Evolutionary conservation across 2,797 vertebrate genomes (phyloP).

Genomic region (Pachyuromys duprasi): DNA sequence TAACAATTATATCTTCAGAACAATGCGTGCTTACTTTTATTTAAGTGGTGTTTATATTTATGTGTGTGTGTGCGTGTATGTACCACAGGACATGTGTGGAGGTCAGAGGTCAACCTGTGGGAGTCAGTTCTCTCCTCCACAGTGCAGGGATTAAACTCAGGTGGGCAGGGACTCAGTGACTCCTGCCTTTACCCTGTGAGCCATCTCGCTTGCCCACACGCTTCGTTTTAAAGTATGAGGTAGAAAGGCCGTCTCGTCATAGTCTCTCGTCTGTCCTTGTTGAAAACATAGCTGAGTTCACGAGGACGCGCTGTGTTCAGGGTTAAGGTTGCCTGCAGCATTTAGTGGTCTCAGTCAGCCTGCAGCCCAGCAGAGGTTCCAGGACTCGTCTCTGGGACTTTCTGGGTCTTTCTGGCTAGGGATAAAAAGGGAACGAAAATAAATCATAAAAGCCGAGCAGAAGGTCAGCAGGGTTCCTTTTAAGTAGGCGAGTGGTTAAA

Average conservation of each 20-base stretch:
- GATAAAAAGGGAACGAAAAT: not conserved
- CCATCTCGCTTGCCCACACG: not conserved
- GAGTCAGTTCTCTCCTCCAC: not conserved
- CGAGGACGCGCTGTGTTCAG: not conserved
- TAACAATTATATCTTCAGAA: conserved; percentile 5
- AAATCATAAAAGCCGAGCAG: conserved; percentile 16
- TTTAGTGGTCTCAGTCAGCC: conserved; percentile 43
- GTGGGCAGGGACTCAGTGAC: not conserved
- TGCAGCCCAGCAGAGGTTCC: not conserved
- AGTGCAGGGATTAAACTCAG: not conserved
- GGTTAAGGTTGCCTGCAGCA: conserved; percentile 10
- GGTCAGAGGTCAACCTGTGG: not conserved
- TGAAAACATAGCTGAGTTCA: conserved; percentile 4
- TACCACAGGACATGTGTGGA: not conserved
- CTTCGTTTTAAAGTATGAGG: conserved; percentile 1
- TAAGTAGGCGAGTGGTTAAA: not conserved
- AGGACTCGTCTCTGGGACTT: conserved; percentile 5
- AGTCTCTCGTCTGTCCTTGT: not conserved
- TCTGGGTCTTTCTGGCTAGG: conserved; percentile 42
- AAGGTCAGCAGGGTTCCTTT: conserved; percentile 2
- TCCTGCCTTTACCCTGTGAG: not conserved
- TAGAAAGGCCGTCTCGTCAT: not conserved
- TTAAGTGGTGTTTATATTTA: not conserved
- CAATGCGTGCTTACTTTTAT: not conserved
- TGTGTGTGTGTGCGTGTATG: not conserved